A percentile compares a stretch with the other conserved stretches of the same genome.
Conservation (phyloP, 2,888 invertebrate species). For the Smittia aterrima region DNA sequence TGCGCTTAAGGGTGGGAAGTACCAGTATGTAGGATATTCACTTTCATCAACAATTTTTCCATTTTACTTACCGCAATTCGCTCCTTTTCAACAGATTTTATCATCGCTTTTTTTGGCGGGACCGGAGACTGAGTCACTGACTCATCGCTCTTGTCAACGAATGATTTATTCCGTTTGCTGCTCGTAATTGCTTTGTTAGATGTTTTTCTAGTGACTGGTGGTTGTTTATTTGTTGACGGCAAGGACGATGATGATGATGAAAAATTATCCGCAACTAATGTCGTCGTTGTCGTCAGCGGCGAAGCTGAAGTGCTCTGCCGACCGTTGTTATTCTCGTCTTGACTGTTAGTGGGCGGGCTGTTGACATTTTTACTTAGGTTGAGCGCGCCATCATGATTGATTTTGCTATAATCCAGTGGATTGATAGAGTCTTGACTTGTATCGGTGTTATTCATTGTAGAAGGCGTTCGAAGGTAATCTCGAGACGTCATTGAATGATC, state of each 20-base stretch:
- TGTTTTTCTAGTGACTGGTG: conserved; percentile 12
- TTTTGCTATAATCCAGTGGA: conserved; percentile 58
- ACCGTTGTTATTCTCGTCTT: conserved; percentile 51
- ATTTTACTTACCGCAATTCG: conserved; percentile 38
- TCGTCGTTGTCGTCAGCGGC: neutral
- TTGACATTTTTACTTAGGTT: conserved; percentile 27
- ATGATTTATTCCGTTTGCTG: conserved; percentile 40
- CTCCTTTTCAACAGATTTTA: conserved; percentile 40
- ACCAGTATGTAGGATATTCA: too few species aligned
- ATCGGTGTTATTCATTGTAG: conserved; percentile 42
- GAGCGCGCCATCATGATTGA: conserved; percentile 42
- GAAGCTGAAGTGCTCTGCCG: conserved; percentile 17
- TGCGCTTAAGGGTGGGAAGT: neutral
- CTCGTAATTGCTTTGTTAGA: conserved; percentile 37
- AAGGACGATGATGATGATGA: conserved; percentile 22
- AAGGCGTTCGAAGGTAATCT: conserved; percentile 29
- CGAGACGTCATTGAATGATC: conserved; percentile 29
- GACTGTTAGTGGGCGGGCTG: neutral
- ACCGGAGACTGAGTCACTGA: conserved; percentile 29
- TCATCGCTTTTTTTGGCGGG: conserved; percentile 37
- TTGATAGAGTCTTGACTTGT: conserved; percentile 52
- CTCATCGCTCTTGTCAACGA: conserved; percentile 31
- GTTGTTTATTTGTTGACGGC: conserved; percentile 24
- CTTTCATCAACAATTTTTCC: conserved; percentile 31
- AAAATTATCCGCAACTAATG: conserved; percentile 27